Conservation (phyloP, 2,888 invertebrate species). For the Caenorhabditis imperialis region DNA sequence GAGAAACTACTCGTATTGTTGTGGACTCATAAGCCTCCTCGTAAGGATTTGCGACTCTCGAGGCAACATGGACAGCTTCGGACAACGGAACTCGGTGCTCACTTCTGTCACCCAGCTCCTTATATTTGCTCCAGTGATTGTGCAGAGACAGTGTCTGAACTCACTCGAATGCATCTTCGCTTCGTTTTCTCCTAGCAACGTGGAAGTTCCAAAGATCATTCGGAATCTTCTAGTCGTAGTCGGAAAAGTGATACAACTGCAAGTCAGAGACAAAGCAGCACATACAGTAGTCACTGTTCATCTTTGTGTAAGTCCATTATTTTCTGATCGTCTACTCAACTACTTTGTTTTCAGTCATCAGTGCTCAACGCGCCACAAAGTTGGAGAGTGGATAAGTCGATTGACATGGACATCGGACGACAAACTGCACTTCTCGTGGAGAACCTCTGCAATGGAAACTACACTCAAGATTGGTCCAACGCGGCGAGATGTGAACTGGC, state of each 20-base stretch:
- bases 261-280: slow-evolving; percentile 72
- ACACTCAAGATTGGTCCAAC: slow-evolving; percentile 67
- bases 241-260: slow-evolving; percentile 74
- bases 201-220: slow-evolving; percentile 66
- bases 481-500: slow-evolving; percentile 66
- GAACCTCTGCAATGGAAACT: slow-evolving; percentile 59
- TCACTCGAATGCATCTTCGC: slow-evolving; percentile 71
- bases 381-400: slow-evolving; percentile 71
- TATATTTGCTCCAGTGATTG: slow-evolving; percentile 74
- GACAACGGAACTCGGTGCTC: slow-evolving; percentile 60
- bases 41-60: slow-evolving; percentile 80
- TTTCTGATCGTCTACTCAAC: background rate
- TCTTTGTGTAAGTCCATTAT: slow-evolving; percentile 58
- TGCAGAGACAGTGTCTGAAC: slow-evolving; percentile 74
- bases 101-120: slow-evolving; percentile 73
- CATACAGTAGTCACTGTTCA: slow-evolving; percentile 67
- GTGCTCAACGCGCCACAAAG: slow-evolving; percentile 65
- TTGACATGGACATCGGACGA: slow-evolving; percentile 67
- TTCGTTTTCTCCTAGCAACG: slow-evolving; percentile 68
- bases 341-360: slow-evolving; percentile 58
- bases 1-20: slow-evolving; percentile 76
- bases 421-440: slow-evolving; percentile 55
- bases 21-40: slow-evolving; percentile 74
- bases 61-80: slow-evolving; percentile 84
- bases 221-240: slow-evolving; percentile 72